Percentiles rank a stretch among this genome's conserved stretches.
Conservation (phyloP, 2,888 invertebrate species). For the Coelogynopora nodosa region DNA sequence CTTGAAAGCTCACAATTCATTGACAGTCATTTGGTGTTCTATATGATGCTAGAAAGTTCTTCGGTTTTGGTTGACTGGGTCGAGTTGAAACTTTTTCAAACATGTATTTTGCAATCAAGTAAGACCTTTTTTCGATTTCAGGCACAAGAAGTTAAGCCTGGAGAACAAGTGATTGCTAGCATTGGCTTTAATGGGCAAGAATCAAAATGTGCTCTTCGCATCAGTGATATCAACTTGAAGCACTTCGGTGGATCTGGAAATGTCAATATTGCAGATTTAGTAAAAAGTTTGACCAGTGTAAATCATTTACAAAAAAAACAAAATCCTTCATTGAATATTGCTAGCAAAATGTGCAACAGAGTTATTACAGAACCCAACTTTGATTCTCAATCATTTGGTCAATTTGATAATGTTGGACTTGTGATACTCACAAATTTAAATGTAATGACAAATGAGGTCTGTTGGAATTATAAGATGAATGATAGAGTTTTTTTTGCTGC, state of each 20-base stretch:
- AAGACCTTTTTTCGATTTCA: neutral
- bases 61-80: neutral
- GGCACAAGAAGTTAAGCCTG: neutral
- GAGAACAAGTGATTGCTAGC: neutral
- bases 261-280: neutral
- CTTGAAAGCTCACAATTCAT: neutral
- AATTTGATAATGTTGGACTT: no score
- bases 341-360: no score
- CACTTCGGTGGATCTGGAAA: neutral
- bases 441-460: no score
- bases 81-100: neutral
- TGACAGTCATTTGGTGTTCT: neutral
- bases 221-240: neutral
- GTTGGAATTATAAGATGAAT: no score
- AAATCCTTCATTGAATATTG: no score
- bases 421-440: no score
- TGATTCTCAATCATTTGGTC: no score
- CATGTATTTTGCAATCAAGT: neutral
- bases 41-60: neutral
- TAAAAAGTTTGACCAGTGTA: neutral
- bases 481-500: no score
- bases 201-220: constrained; percentile 4
- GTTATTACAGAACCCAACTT: no score
- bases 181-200: neutral
- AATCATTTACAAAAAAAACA: no score